Evolutionary conservation across 2,797 vertebrate genomes (phyloP), one percentile per base, ranked within the genome.

Genomic region (Rallus crepitans): DNA sequence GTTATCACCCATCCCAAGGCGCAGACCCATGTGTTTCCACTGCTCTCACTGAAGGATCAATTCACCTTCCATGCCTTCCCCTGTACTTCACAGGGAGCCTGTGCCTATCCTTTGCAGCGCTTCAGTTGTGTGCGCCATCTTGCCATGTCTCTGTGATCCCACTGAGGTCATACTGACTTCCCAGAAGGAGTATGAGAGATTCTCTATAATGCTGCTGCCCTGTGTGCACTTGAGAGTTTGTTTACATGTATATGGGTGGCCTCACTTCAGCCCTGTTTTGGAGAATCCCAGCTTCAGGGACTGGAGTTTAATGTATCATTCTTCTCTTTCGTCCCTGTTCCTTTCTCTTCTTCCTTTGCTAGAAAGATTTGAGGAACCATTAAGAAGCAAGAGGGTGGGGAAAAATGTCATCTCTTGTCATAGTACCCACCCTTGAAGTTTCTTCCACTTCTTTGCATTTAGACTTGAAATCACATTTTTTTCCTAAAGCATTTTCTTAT

Each of bases 51-150:
- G 39, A 45, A 61, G 30, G 35, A 24, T 18, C 23, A 52, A 2
- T 24, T 79, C 21, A 0, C 14, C 10, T 3, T 52, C 3, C 3
- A 1, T 68, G 24, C 48, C 15, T 12, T 39, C 31, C 50, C 40
- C 11, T 37, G 23, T 87, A 48, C 37, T 81, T 89, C 28, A 55
- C 50, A 50, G 56, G 68, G 25, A 76, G 30, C n/a, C 31, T 0
- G 0, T 55, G 53, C 30, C 64, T 27, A 23, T 82, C 15, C 37
- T 50, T n/a, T 16, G 25, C 52, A 88, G 63, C 31, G 7, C 76
- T 61, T 87, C 71, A n/a, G 42, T 12, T 47, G 40, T 37, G 12
- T 56, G 45, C 27, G 37, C 55, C 63, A 1, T 45, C 20, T 73
- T 1, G 0, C 52, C 39, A 3, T 4, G 1, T 17, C 12, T 78